Conservation (phyloP, 2,888 invertebrate species). For the Diloba caeruleocephala region DNA sequence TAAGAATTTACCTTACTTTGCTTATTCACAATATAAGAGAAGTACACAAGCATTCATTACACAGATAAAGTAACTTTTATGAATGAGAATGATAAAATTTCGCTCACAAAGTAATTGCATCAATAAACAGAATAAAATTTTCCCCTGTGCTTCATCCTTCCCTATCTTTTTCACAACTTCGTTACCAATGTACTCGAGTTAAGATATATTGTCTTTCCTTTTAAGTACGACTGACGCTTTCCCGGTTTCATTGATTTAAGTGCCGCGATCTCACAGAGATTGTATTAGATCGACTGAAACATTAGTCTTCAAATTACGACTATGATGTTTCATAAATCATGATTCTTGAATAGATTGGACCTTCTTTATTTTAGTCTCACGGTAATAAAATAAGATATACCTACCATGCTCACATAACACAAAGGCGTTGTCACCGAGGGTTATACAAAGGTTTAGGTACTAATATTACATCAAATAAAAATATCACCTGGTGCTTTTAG, state of each 20-base stretch:
- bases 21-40: constrained; percentile 14
- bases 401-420: too few species aligned
- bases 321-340: constrained; percentile 22
- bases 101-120: constrained; percentile 51
- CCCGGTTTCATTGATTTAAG: constrained; percentile 38
- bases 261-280: constrained; percentile 17
- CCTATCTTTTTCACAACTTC: constrained; percentile 38
- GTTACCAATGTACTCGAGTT: constrained; percentile 37
- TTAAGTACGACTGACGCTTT: constrained; percentile 30
- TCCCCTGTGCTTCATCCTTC: constrained; percentile 28
- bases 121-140: constrained; percentile 53
- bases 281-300: constrained; percentile 22
- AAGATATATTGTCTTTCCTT: constrained; percentile 41
- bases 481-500: too few species aligned
- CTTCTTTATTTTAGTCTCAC: neutral
- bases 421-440: too few species aligned
- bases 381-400: too few species aligned
- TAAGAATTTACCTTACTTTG: constrained; percentile 18
- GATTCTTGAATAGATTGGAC: constrained; percentile 27
- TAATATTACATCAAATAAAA: too few species aligned
- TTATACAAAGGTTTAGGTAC: too few species aligned
- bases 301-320: constrained; percentile 23
- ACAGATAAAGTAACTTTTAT: constrained; percentile 30
- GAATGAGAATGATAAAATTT: constrained; percentile 50
- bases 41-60: constrained; percentile 36